Evolutionary conservation across 2,888 invertebrate species (phyloP).

Genomic region (Myopa tessellatipennis): DNA sequence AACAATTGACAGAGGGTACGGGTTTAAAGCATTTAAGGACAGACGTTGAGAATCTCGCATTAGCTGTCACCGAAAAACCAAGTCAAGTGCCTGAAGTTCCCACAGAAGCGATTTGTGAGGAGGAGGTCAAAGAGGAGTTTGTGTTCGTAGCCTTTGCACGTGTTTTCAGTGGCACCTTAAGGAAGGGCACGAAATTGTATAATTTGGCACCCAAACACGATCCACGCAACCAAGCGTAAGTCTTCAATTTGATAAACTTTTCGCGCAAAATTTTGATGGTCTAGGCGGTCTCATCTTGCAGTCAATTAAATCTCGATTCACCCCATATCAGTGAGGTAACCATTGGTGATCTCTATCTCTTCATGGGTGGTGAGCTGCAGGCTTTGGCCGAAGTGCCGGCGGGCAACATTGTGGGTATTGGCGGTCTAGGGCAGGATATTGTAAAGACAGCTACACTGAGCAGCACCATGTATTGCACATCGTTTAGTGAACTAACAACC

Average conservation of each 20-base stretch:
- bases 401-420: slow-evolving; percentile 92
- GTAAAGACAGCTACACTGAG: slow-evolving; percentile 92
- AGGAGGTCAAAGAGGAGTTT: slow-evolving; percentile 66
- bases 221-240: slow-evolving; percentile 72
- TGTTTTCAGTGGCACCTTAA: slow-evolving; percentile 89
- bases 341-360: slow-evolving; percentile 83
- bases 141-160: slow-evolving; percentile 92
- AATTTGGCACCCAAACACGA: slow-evolving; percentile 91
- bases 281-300: slow-evolving; percentile 30
- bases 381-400: slow-evolving; percentile 82
- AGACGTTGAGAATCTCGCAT: slow-evolving; percentile 55
- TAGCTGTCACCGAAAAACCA: slow-evolving; percentile 14
- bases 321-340: slow-evolving; percentile 66
- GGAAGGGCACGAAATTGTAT: slow-evolving; percentile 80
- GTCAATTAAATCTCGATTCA: slow-evolving; percentile 52
- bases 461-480: slow-evolving; percentile 82
- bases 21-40: slow-evolving; percentile 52
- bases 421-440: slow-evolving; percentile 84
- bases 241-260: neutral
- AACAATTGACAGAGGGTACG: slow-evolving; percentile 52
- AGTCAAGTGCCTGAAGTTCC: neutral
- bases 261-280: neutral
- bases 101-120: neutral
- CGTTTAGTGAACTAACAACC: slow-evolving; percentile 84
- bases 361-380: slow-evolving; percentile 94